These are phyloP conservation scores for Caerostris extrusa DNA, from an alignment of 1,140 invertebrate genomes.

Conservation along the genomic window DNA sequence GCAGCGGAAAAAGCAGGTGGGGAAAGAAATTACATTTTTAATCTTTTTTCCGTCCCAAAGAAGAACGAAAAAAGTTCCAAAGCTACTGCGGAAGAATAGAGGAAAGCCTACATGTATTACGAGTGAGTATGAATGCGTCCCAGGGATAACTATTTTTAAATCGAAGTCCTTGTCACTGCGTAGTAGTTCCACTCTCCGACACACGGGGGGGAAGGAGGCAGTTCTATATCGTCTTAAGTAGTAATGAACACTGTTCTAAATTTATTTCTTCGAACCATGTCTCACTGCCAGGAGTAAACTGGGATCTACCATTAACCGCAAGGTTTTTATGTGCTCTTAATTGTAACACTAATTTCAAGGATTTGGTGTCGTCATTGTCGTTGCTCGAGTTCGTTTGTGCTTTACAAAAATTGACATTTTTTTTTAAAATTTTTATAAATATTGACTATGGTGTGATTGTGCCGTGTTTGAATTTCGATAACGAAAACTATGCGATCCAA, in stretches of 20 bases:
- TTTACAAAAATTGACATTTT: neutral
- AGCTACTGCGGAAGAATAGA: neutral
- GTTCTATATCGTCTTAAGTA: conserved; percentile 19
- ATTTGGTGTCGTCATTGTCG: conserved; percentile 38
- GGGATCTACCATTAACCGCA: conserved; percentile 34
- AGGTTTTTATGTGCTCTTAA: conserved; percentile 41
- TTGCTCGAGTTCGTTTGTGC: neutral
- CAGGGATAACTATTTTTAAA: conserved; percentile 64
- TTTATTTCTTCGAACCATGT: conserved; percentile 54
- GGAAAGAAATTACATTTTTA: neutral
- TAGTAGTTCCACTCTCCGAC: conserved; percentile 33
- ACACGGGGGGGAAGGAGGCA: neutral
- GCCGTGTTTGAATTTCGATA: neutral
- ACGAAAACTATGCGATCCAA: conserved; percentile 28
- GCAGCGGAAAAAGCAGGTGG: neutral
- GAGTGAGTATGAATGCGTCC: neutral
- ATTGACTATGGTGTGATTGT: neutral
- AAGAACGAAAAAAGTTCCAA: neutral
- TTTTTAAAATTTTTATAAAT: neutral
- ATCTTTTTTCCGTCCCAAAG: neutral
- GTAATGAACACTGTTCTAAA: conserved; percentile 69
- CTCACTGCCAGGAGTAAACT: conserved; percentile 53
- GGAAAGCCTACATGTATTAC: conserved; percentile 5
- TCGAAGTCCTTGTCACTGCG: conserved; percentile 52
- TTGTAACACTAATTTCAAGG: conserved; percentile 65